Evolutionary conservation across 2,888 invertebrate species (phyloP), one percentile per base, ranked within the genome.

Genomic region (Lordiphosa andalusiaca): DNA sequence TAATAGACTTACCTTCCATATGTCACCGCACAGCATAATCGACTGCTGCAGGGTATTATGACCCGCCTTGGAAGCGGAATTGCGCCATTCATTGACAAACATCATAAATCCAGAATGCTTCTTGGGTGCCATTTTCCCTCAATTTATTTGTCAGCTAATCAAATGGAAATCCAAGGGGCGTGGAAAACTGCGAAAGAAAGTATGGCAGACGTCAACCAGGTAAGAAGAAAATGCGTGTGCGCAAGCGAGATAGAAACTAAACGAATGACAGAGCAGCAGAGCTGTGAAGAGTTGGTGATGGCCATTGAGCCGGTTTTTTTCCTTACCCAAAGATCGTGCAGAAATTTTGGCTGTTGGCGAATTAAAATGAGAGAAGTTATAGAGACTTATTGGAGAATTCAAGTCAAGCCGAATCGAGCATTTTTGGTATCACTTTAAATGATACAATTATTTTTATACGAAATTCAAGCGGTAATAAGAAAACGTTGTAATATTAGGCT

Each of bases 1-100:
- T 6, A 1, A 7, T 9, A 1, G 9, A 61, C 69, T 60, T 71
- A 88, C 88, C 35, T 61, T 61, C 88, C 88, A 88, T 2, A 84
- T 46, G 3, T 57, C 61, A 0, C 87, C 88, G 1, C 86, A 16
- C 1, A 16, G 16, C 83, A 16, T 60, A 0, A 87, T 72, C 0
- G 88, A 87, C 48, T 82, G 56, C 0, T 21, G 0, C 0, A 82
- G 0, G 3, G 0, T 77, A 75, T 1, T 52, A 44, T 0, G 44
- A 9, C 48, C 73, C 60, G 0, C n/a, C 16, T 16, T 16, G 16
- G 16, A 16, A 16, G 16, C 16, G 16, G 68, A 73, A 0, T 39
- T 50, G n/a, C 74, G 80, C 87, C 87, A 88, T 4, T 88, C 81
- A 0, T 49, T 33, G 0, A 86, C 84, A 19, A 87, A 88, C 12